Evolutionary conservation across 2,888 invertebrate species (phyloP).

Genomic region (Baronia brevicornis): DNA sequence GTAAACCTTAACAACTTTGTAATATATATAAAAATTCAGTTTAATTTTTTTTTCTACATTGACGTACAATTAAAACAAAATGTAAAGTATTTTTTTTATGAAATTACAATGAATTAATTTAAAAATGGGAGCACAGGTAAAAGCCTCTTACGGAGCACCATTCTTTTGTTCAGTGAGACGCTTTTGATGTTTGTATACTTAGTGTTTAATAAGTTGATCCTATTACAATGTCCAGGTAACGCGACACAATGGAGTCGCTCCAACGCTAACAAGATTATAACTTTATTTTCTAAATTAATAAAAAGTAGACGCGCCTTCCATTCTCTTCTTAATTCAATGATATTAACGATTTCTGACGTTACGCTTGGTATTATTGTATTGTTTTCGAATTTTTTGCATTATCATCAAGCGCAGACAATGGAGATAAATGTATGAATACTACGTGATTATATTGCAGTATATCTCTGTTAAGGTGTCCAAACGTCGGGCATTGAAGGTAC

Average conservation of each 20-base stretch:
- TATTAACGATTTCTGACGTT: constrained; percentile 8
- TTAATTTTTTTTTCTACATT: not conserved
- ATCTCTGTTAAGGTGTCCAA: too few relatives aligned
- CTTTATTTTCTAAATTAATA: constrained; percentile 73
- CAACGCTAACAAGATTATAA: constrained; percentile 72
- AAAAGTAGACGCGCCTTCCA: constrained; percentile 50
- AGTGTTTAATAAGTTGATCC: constrained; percentile 76
- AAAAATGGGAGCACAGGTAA: constrained; percentile 27
- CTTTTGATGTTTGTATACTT: constrained; percentile 74
- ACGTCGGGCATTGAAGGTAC: too few relatives aligned
- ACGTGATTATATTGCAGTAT: too few relatives aligned
- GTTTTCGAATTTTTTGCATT: not conserved
- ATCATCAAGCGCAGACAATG: too few relatives aligned
- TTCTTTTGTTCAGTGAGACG: constrained; percentile 54
- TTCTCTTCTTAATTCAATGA: constrained; percentile 24
- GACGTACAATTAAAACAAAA: not conserved
- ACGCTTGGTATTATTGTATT: not conserved
- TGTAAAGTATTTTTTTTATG: not conserved
- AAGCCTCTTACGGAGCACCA: constrained; percentile 64
- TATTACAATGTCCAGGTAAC: constrained; percentile 74
- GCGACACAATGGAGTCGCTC: constrained; percentile 57
- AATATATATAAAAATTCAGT: not conserved
- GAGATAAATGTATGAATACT: too few relatives aligned
- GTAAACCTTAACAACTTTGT: too few relatives aligned
- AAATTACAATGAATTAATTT: constrained; percentile 16